A percentile compares a stretch with the other conserved stretches of the same genome.
Conservation (phyloP, 2,888 invertebrate species). For the Ormyrus rosae region DNA sequence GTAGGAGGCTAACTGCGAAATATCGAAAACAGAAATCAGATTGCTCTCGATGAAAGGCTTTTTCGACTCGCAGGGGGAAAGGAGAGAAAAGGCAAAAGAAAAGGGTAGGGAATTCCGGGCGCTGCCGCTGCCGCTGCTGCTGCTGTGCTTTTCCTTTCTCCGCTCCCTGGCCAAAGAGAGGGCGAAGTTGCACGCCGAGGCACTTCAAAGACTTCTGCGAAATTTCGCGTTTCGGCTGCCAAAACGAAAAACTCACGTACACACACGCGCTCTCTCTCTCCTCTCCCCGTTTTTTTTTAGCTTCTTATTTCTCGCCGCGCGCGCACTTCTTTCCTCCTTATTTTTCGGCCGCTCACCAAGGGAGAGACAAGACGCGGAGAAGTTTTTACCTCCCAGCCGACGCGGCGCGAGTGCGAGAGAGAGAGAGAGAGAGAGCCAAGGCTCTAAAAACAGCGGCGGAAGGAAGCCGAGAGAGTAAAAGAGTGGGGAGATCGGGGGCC, state of each 20-base stretch:
- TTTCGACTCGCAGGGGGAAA: background rate
- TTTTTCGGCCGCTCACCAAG: conserved; percentile 27
- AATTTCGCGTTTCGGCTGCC: conserved; percentile 39
- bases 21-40: conserved; percentile 45
- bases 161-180: conserved; percentile 1
- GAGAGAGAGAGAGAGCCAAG: background rate
- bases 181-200: conserved; percentile 12
- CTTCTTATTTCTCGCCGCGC: background rate
- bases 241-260: conserved; percentile 39
- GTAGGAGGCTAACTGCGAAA: background rate
- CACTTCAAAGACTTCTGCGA: conserved; percentile 49
- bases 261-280: background rate
- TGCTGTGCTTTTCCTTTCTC: conserved; percentile 11
- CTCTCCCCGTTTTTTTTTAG: no score
- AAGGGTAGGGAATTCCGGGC: background rate
- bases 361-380: background rate
- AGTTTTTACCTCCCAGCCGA: conserved; percentile 21
- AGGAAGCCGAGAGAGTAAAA: conserved; percentile 27
- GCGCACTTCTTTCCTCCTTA: background rate
- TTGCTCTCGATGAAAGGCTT: conserved; percentile 33
- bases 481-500: conserved; percentile 23
- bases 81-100: conserved; percentile 6
- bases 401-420: no score
- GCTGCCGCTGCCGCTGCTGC: background rate
- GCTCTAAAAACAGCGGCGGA: conserved; percentile 25